Conservation (phyloP, 2,113 vertebrate genomes). For the Vanacampus margaritifer region DNA sequence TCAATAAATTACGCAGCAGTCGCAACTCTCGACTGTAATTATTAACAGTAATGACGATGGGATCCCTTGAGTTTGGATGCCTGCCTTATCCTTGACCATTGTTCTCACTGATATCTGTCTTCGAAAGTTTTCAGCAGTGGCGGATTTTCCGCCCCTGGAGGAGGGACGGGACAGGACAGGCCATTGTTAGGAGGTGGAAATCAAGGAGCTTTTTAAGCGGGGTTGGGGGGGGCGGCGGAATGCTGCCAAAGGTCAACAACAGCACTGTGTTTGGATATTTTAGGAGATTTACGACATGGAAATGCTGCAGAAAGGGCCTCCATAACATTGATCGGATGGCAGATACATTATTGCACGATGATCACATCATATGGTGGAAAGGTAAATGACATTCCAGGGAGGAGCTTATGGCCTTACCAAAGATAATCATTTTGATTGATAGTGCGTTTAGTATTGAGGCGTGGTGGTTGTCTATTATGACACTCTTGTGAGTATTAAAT, state of each 20-base stretch:
- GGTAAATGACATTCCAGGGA: background rate
- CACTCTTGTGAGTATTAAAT: too few species aligned
- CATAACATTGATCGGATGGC: background rate
- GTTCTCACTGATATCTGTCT: conserved; percentile 64
- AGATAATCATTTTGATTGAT: background rate
- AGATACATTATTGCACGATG: background rate
- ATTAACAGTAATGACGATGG: conserved; percentile 71
- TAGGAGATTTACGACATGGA: background rate
- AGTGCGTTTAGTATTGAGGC: too few species aligned
- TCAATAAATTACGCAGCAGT: conserved; percentile 50
- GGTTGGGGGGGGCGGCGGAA: conserved; percentile 27
- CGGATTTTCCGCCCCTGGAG: conserved; percentile 15
- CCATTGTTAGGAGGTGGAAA: conserved; percentile 44
- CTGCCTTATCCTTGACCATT: conserved; percentile 72
- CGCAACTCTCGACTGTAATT: conserved; percentile 67
- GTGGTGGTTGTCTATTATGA: too few species aligned
- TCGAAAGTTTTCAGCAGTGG: conserved; percentile 18
- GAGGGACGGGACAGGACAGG: conserved; percentile 22
- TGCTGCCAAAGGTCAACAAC: background rate
- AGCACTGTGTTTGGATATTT: background rate
- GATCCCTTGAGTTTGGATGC: conserved; percentile 32
- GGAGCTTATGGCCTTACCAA: background rate
- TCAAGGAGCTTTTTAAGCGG: conserved; percentile 26
- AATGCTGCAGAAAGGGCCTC: background rate
- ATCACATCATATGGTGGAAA: background rate